These are phyloP conservation scores for Bombus waltoni DNA, from an alignment of 1,140 invertebrate species.

Conservation along the genomic window DNA sequence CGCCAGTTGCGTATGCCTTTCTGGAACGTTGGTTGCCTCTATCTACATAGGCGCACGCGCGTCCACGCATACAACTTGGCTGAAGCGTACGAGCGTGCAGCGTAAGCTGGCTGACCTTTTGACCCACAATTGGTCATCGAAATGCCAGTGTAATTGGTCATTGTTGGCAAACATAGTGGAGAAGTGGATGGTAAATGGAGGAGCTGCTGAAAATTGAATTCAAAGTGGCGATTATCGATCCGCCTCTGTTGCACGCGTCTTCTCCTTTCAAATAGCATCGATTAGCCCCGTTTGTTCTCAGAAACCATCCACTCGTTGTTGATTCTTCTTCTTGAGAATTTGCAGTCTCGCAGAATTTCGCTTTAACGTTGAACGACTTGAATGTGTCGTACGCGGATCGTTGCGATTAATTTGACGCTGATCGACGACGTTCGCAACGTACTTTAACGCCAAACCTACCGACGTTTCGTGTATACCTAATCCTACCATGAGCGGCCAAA, in stretches of 20 bases:
- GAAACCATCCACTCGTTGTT: neutral
- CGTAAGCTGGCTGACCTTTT: constrained; percentile 31
- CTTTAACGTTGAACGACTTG: no score
- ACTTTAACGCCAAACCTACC: no score
- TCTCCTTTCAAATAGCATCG: neutral
- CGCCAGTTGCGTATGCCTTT: neutral
- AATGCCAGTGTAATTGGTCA: constrained; percentile 41
- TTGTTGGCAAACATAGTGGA: constrained; percentile 50
- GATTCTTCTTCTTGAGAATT: neutral
- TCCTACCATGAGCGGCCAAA: no score
- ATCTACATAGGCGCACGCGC: no score
- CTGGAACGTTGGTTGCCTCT: neutral
- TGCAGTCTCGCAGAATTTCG: no score
- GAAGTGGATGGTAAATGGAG: constrained; percentile 8
- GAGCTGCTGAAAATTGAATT: constrained; percentile 56
- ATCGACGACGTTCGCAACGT: no score
- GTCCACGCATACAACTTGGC: no score
- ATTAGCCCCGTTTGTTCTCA: neutral
- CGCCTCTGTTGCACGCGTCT: constrained; percentile 13
- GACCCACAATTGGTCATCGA: constrained; percentile 42
- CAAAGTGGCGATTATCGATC: constrained; percentile 58
- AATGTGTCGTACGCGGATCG: no score
- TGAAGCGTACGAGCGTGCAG: neutral
- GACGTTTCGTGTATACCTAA: no score
- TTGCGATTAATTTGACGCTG: no score